phyloP scores from a whole-genome alignment of 2,113 vertebrate species.

The Chloropsis cyanopogon region DNA sequence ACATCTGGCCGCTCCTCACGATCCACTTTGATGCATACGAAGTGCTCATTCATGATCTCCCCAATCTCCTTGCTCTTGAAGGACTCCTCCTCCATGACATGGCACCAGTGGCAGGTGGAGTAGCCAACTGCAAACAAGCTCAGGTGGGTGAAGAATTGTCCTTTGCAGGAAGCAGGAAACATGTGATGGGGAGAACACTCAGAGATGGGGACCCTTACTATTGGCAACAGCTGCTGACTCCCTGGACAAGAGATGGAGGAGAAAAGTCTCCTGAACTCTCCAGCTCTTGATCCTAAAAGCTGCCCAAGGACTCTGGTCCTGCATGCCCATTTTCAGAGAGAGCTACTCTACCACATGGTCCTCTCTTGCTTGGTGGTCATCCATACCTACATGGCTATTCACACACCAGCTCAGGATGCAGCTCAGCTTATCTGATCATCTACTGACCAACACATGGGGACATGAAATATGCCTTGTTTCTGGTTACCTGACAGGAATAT shows the following conservation, averaged over 20 bases:
- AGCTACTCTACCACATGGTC: accelerated
- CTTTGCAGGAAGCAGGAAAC: background rate
- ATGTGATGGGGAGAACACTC: accelerated
- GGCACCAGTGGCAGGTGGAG: slow-evolving; percentile 97
- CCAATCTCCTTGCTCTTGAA: slow-evolving; percentile 88
- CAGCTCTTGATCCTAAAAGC: background rate
- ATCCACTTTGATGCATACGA: slow-evolving; percentile 92
- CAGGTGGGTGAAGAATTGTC: background rate
- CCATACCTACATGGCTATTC: background rate
- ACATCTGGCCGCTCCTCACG: slow-evolving; percentile 93
- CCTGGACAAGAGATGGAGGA: background rate
- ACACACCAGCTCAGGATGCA: background rate
- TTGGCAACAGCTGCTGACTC: background rate
- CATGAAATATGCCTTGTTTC: background rate
- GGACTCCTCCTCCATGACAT: slow-evolving; percentile 94
- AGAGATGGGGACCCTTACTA: background rate
- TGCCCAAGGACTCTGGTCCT: background rate
- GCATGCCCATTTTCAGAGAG: background rate
- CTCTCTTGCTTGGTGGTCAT: background rate
- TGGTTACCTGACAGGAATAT: slow-evolving; percentile 91
- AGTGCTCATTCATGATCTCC: slow-evolving; percentile 85
- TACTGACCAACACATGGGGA: accelerated
- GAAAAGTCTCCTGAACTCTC: background rate
- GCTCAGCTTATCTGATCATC: background rate
- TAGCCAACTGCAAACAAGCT: slow-evolving; percentile 84